phyloP scores from a whole-genome alignment of 1,140 invertebrate genomes.

The Caenorhabditis inopinata region DNA sequence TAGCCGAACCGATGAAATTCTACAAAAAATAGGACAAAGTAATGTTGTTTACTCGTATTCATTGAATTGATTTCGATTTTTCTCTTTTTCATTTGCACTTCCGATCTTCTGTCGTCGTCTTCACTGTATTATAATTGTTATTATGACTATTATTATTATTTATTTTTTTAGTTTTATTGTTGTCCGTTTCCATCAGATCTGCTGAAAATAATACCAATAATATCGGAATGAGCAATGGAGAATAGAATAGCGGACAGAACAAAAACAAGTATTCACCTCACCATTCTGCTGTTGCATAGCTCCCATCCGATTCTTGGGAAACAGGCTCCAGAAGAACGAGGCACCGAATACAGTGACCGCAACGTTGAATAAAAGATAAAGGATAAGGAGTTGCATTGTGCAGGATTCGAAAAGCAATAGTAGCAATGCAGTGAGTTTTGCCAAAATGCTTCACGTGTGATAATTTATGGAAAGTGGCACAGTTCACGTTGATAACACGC shows the following conservation, averaged over 20 bases:
- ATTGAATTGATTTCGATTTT: neutral
- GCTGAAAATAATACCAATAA: neutral
- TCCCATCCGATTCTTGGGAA: slow-evolving; percentile 10
- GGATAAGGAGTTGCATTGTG: neutral
- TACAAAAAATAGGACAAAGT: neutral
- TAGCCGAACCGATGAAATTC: neutral
- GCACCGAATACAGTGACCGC: slow-evolving; percentile 11
- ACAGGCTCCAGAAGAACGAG: neutral
- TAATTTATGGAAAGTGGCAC: neutral
- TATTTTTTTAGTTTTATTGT: no score
- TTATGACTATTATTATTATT: no score
- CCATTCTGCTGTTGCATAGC: neutral
- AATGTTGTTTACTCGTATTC: neutral
- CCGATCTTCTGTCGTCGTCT: neutral
- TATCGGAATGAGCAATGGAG: no score
- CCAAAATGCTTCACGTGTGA: neutral
- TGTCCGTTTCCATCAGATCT: neutral
- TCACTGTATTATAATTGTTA: neutral
- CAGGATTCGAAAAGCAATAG: neutral
- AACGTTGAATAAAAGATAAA: neutral
- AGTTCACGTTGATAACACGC: neutral
- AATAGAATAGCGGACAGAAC: no score
- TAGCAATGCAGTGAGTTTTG: neutral
- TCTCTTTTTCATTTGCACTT: neutral
- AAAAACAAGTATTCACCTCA: slow-evolving; percentile 25